phyloP scores from a whole-genome alignment of 2,113 vertebrate genomes.

The Carassius gibelio region DNA sequence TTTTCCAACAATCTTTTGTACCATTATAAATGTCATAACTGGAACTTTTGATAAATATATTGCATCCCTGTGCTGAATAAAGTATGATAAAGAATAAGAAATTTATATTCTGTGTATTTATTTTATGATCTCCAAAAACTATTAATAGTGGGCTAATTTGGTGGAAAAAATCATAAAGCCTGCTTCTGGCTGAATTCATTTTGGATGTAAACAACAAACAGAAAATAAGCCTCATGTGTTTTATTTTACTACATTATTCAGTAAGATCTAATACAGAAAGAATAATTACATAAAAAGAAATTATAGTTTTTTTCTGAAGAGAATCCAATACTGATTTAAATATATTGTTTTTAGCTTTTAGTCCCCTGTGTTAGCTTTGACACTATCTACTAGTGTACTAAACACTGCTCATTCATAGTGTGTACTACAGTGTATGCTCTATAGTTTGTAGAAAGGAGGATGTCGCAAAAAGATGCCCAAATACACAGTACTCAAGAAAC shows the following conservation, averaged over 20 bases:
- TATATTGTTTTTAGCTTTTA: not conserved
- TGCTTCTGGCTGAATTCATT: not conserved
- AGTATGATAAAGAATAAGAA: not conserved
- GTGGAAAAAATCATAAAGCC: not conserved
- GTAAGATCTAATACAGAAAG: not conserved
- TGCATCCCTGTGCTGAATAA: no score
- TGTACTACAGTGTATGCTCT: not conserved
- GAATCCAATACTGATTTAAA: not conserved
- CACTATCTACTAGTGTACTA: not conserved
- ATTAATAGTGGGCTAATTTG: no score
- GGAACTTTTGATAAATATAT: no score
- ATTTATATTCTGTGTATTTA: not conserved
- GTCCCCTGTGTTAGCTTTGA: not conserved
- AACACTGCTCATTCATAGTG: not conserved
- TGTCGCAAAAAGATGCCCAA: not conserved
- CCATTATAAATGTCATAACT: no score
- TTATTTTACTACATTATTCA: not conserved
- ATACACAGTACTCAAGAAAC: constrained; percentile 2
- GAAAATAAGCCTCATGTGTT: not conserved
- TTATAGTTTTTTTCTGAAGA: not conserved
- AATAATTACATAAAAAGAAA: not conserved
- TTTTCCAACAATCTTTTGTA: no score
- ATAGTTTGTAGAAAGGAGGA: not conserved
- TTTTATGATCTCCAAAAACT: not conserved
- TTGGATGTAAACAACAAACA: not conserved